Percentiles rank a stretch among this genome's conserved stretches.
Evolutionary conservation across 2,113 vertebrate species (phyloP).

Genomic region (Macquaria australasica): DNA sequence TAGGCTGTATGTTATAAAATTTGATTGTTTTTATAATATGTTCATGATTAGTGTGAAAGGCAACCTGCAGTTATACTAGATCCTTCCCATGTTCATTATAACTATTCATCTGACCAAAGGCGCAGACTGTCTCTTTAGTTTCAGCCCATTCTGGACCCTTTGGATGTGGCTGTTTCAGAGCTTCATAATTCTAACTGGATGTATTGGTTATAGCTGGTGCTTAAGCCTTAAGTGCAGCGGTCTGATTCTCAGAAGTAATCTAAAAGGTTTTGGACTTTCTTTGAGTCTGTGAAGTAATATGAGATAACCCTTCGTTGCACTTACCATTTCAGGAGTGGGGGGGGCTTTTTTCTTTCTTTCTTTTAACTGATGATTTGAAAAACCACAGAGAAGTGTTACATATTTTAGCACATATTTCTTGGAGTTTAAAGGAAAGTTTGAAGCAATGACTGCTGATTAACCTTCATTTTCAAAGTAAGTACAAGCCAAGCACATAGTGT

Average conservation of each 20-base stretch:
- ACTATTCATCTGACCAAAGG: neutral
- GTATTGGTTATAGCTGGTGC: neutral
- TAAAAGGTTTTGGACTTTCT: slow-evolving; percentile 33
- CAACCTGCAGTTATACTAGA: neutral
- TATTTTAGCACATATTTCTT: slow-evolving; percentile 55
- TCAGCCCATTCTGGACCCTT: neutral
- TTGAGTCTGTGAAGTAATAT: slow-evolving; percentile 28
- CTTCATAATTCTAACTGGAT: neutral
- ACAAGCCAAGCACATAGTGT: slow-evolving; percentile 31
- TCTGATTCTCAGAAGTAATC: slow-evolving; percentile 22
- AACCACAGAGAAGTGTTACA: slow-evolving; percentile 48
- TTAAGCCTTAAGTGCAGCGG: neutral
- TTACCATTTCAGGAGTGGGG: slow-evolving; percentile 9
- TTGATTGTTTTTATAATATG: neutral
- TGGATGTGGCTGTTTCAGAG: neutral
- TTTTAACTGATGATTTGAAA: slow-evolving; percentile 36
- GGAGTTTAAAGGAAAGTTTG: slow-evolving; percentile 52
- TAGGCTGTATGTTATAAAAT: neutral
- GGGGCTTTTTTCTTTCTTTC: neutral
- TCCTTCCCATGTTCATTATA: neutral
- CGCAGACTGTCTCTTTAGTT: neutral
- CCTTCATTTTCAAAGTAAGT: slow-evolving; percentile 63
- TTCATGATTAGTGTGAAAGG: neutral
- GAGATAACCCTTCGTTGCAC: slow-evolving; percentile 35
- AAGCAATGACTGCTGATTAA: slow-evolving; percentile 60